Evolutionary conservation across 1,140 invertebrate species (phyloP).

Genomic region (Lordiphosa mommai): DNA sequence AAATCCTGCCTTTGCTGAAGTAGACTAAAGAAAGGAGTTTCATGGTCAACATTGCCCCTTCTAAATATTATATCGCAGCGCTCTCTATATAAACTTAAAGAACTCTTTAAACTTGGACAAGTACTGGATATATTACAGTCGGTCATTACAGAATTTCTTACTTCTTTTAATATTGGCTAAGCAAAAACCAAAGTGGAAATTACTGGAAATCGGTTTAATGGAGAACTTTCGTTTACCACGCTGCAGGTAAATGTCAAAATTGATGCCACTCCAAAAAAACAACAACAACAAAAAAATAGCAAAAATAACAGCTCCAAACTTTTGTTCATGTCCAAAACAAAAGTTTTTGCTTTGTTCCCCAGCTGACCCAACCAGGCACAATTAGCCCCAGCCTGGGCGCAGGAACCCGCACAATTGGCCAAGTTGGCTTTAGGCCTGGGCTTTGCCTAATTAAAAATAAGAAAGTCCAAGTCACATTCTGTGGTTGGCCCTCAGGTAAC

Average conservation of each 20-base stretch:
- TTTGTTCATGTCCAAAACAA: slow-evolving; percentile 39
- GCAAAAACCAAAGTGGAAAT: slow-evolving; percentile 43
- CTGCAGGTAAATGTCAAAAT: slow-evolving; percentile 79
- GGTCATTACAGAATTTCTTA: no score
- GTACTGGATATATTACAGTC: no score
- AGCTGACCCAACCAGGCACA: slow-evolving; percentile 19
- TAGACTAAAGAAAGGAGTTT: no score
- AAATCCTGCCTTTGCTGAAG: no score
- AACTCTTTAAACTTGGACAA: no score
- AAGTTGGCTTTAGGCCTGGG: slow-evolving; percentile 59
- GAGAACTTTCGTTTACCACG: slow-evolving; percentile 39
- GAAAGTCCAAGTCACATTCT: slow-evolving; percentile 60
- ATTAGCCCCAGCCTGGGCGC: slow-evolving; percentile 20
- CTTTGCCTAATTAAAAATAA: slow-evolving; percentile 76
- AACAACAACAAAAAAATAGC: neutral
- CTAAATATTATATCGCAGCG: no score
- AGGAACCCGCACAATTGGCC: slow-evolving; percentile 53
- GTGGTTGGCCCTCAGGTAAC: slow-evolving; percentile 18
- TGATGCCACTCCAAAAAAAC: slow-evolving; percentile 71
- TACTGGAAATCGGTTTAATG: slow-evolving; percentile 48
- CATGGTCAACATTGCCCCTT: no score
- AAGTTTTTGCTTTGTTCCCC: slow-evolving; percentile 32
- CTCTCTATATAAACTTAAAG: no score
- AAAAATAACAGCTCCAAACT: slow-evolving; percentile 33
- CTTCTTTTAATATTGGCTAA: slow-evolving; percentile 35